phyloP scores from a whole-genome alignment of 2,113 vertebrate species.

The Myrmecophaga tridactyla region DNA sequence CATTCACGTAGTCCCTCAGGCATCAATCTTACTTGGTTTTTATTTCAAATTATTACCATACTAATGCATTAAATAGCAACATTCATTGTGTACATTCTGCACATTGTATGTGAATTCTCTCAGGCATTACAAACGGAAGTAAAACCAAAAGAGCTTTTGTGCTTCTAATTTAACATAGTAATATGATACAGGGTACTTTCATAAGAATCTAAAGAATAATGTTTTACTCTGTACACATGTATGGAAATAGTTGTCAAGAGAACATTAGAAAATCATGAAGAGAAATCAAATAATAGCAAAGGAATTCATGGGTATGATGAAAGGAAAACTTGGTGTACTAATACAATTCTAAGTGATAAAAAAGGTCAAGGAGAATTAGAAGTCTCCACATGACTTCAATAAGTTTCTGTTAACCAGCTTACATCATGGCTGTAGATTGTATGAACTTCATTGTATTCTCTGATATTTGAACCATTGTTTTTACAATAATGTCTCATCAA shows the following conservation, averaged over 20 bases:
- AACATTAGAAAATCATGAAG: background rate
- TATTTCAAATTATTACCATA: background rate
- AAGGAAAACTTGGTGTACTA: background rate
- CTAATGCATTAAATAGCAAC: background rate
- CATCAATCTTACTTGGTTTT: slow-evolving; percentile 16
- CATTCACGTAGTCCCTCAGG: background rate
- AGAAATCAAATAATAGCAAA: background rate
- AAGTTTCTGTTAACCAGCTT: background rate
- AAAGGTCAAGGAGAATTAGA: background rate
- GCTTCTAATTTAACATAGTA: background rate
- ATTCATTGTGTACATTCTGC: background rate
- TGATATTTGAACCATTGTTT: background rate
- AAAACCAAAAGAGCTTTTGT: background rate
- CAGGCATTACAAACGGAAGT: background rate
- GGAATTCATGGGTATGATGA: background rate
- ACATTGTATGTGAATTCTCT: background rate
- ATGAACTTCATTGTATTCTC: background rate
- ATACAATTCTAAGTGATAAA: background rate
- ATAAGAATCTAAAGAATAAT: background rate
- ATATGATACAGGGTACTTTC: background rate
- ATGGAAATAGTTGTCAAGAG: background rate
- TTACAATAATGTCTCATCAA: background rate
- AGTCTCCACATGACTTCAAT: background rate
- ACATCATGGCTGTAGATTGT: background rate
- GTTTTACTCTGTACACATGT: background rate